Evolutionary conservation across 1,140 invertebrate species (phyloP).

Genomic region (Papilio aristodemus): DNA sequence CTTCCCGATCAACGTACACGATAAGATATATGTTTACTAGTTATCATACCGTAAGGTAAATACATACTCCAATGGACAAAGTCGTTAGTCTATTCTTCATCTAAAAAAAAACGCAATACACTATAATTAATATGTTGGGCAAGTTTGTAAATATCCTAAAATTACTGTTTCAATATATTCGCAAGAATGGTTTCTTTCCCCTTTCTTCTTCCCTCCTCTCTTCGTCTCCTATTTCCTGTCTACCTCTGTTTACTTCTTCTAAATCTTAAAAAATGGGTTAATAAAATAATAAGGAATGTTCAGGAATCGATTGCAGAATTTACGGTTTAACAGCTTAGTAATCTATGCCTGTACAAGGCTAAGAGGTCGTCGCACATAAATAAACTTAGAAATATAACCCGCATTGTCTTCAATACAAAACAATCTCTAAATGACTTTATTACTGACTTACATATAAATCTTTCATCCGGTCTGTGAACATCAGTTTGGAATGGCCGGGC

Average conservation of each 20-base stretch:
- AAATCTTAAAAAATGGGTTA: too few relatives aligned
- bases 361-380: conserved; percentile 1
- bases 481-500: conserved; percentile 7
- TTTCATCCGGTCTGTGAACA: conserved; percentile 23
- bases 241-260: too few relatives aligned
- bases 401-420: conserved; percentile 19
- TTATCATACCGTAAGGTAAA: conserved; percentile 37
- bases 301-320: background rate
- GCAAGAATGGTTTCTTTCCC: too few relatives aligned
- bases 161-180: too few relatives aligned
- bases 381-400: conserved; percentile 3
- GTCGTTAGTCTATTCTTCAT: background rate
- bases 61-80: conserved; percentile 15
- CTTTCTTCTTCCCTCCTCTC: too few relatives aligned
- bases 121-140: background rate
- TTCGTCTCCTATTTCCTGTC: too few relatives aligned
- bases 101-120: background rate
- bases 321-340: background rate
- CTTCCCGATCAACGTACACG: conserved; percentile 26
- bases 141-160: background rate
- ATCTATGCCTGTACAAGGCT: too few relatives aligned
- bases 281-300: too few relatives aligned
- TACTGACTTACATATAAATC: conserved; percentile 27
- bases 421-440: conserved; percentile 22
- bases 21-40: conserved; percentile 38